A percentile compares a stretch with the other conserved stretches of the same genome.
phyloP scores from a whole-genome alignment of 2,888 invertebrate species.

The Drosophila rubida region DNA sequence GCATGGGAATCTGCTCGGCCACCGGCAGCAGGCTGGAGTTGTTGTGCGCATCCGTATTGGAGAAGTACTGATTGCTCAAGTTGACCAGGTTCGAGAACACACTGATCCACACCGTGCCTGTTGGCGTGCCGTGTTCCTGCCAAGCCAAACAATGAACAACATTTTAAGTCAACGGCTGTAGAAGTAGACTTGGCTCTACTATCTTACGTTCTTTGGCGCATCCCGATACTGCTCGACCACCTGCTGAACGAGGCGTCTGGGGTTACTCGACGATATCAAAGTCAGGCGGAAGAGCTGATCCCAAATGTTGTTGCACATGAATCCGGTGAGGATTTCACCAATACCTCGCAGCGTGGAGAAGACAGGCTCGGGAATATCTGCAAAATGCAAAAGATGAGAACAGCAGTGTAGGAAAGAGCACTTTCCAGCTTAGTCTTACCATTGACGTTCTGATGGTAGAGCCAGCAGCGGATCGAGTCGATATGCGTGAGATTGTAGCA shows the following conservation, averaged over 20 bases:
- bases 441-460: conserved; percentile 73
- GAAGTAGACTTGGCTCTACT: no score
- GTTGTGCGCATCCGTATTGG: conserved; percentile 89
- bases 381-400: conserved; percentile 76
- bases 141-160: neutral
- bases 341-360: conserved; percentile 90
- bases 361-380: conserved; percentile 89
- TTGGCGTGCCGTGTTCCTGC: conserved; percentile 80
- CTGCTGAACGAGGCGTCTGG: conserved; percentile 61
- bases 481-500: conserved; percentile 84
- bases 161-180: no score
- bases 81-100: conserved; percentile 89
- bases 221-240: conserved; percentile 70
- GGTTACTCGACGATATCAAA: conserved; percentile 76
- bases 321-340: conserved; percentile 91
- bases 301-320: conserved; percentile 92
- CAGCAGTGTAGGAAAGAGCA: conserved; percentile 10
- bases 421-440: conserved; percentile 49
- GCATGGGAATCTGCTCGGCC: conserved; percentile 92
- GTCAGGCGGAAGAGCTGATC: conserved; percentile 87
- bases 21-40: conserved; percentile 91
- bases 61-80: conserved; percentile 89
- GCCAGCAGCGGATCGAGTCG: conserved; percentile 81
- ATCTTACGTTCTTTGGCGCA: conserved; percentile 68
- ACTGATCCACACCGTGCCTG: conserved; percentile 83